Percentiles rank a stretch among this genome's conserved stretches.
phyloP scores from a whole-genome alignment of 2,888 invertebrate genomes.

The Syrphus vitripennis region DNA sequence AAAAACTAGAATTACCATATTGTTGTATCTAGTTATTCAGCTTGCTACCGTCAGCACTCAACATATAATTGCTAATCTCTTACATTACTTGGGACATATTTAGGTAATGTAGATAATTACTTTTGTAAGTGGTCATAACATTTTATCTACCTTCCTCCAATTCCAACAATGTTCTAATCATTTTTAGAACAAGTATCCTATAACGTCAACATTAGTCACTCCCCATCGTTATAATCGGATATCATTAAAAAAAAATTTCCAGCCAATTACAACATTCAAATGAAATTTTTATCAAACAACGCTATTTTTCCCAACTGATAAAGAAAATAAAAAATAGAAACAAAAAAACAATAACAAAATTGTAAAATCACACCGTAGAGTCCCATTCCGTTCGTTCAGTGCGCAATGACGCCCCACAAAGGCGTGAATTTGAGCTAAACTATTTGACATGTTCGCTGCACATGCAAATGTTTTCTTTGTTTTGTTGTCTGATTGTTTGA shows the following conservation, averaged over 20 bases:
- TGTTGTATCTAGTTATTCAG: too few relatives aligned
- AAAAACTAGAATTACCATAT: too few relatives aligned
- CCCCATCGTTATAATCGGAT: not conserved
- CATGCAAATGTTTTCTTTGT: constrained; percentile 54
- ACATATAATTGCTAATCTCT: too few relatives aligned
- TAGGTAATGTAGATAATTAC: too few relatives aligned
- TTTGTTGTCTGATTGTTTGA: not conserved
- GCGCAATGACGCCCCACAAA: constrained; percentile 55
- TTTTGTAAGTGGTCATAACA: too few relatives aligned
- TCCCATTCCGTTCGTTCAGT: constrained; percentile 22
- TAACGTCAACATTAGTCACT: not conserved
- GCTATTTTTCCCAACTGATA: constrained; percentile 42
- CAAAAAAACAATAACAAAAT: not conserved
- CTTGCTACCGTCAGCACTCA: too few relatives aligned
- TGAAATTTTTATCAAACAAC: constrained; percentile 48
- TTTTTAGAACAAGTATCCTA: not conserved
- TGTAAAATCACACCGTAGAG: constrained; percentile 33
- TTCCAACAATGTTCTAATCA: not conserved
- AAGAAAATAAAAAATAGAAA: constrained; percentile 8
- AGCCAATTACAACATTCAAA: constrained; percentile 17
- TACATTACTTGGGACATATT: too few relatives aligned
- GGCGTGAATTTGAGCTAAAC: constrained; percentile 55
- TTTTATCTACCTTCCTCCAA: not conserved
- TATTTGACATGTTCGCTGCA: constrained; percentile 51
- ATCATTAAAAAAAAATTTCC: not conserved